phyloP scores from a whole-genome alignment of 1,140 invertebrate genomes.

The Plectrocnemia conspersa region DNA sequence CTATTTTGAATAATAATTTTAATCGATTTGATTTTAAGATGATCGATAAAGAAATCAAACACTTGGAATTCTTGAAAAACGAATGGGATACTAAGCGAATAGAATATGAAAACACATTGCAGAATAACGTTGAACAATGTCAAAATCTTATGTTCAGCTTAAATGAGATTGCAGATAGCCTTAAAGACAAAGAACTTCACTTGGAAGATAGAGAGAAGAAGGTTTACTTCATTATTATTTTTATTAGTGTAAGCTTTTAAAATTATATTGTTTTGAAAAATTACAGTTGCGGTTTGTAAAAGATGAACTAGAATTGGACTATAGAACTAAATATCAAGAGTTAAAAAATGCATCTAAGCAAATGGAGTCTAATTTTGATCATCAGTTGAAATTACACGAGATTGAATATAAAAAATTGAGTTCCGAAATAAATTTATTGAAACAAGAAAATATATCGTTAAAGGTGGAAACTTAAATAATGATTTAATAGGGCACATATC shows the following conservation, averaged over 20 bases:
- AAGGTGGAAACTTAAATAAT: slow-evolving; percentile 14
- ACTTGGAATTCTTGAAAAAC: slow-evolving; percentile 9
- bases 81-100: slow-evolving; percentile 21
- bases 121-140: neutral
- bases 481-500: too few species aligned
- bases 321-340: slow-evolving; percentile 43
- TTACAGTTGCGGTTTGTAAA: slow-evolving; percentile 13
- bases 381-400: slow-evolving; percentile 36
- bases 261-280: slow-evolving; percentile 7
- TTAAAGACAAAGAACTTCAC: neutral
- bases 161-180: slow-evolving; percentile 9
- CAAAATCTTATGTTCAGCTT: slow-evolving; percentile 1
- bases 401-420: slow-evolving; percentile 21
- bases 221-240: neutral
- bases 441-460: slow-evolving; percentile 22
- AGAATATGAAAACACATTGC: slow-evolving; percentile 13
- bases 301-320: slow-evolving; percentile 45
- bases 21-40: slow-evolving; percentile 14
- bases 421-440: slow-evolving; percentile 18
- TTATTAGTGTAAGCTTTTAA: slow-evolving; percentile 2
- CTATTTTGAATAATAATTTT: neutral
- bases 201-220: slow-evolving; percentile 7
- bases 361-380: slow-evolving; percentile 42
- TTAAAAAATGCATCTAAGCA: slow-evolving; percentile 39
- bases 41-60: slow-evolving; percentile 24